phyloP scores from a whole-genome alignment of 2,888 invertebrate genomes.

The Adelognathus sp. region DNA sequence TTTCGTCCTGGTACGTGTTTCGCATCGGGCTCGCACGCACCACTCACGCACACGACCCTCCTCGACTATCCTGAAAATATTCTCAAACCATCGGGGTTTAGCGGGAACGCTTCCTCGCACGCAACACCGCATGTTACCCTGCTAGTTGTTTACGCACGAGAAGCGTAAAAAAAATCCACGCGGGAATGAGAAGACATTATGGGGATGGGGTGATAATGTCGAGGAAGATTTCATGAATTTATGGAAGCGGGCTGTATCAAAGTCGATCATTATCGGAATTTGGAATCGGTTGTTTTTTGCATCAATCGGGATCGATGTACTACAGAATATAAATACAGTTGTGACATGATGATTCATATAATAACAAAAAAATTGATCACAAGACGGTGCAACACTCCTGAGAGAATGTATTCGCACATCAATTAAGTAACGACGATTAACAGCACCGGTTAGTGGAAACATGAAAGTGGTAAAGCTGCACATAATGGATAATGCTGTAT shows the following conservation, averaged over 20 bases:
- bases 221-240: neutral
- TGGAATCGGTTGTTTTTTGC: neutral
- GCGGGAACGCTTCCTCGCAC: conserved; percentile 54
- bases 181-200: conserved; percentile 29
- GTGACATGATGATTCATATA: neutral
- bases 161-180: conserved; percentile 71
- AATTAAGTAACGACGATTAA: neutral
- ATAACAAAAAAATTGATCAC: neutral
- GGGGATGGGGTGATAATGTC: neutral
- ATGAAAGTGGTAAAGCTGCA: too few species aligned
- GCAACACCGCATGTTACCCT: conserved; percentile 74
- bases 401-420: neutral
- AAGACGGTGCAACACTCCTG: neutral
- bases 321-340: neutral
- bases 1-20: conserved; percentile 59
- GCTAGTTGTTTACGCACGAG: conserved; percentile 79
- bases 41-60: conserved; percentile 51
- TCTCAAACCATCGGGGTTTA: conserved; percentile 61
- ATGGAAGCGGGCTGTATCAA: neutral
- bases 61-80: conserved; percentile 66
- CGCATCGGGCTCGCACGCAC: conserved; percentile 59
- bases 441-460: neutral
- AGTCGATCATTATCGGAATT: neutral
- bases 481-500: conserved; percentile 42
- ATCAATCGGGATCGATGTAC: neutral